Base-by-base conservation (phyloP, 2,888 invertebrate species). In the Acrobasis consociella region DNA sequence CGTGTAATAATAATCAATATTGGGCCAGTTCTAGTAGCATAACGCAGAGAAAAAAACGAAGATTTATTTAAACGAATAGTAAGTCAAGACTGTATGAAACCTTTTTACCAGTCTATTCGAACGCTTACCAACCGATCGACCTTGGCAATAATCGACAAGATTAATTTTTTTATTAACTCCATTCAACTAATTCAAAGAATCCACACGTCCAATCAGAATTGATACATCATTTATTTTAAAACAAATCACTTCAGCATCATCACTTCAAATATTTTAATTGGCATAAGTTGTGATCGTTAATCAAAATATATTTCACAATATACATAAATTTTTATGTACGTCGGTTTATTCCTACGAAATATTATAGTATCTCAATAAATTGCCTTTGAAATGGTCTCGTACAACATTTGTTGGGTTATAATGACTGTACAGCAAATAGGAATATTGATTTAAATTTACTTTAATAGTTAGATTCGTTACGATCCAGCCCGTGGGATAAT, bases 351-450 rank as follows among this genome's bases (percentile, higher is more conserved):
- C 15, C 49, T 38, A 56, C 56, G 2, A 50, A 52, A 60, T 60
- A 51, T 52, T 22, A 51, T 39, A 16, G 37, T 60, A 60, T 51
- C 56, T 22, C 42, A 39, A 38, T 39, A 60, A 60, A 60, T 60
- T 51, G 60, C 51, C 51, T 39, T 52, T 38, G 9, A 8, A 60
- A 60, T 60, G 60, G 38, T 63, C 17, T 52, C 42, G 17, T 65
- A 49, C 56, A 42, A 17, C 60, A 62, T 60, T 65, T 65, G 62
- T 60, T 65, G 58, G 49, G 63, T 58, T 62, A 62, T 65, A 64
- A 62, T 49, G 62, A 58, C 38, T 13, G 22, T 58, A 58, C 39
- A 59, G 56, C 59, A 56, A 64, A 65, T 53, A 63, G 61, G 55
- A 58, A 58, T 58, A 55, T 49, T 58, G 60, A 46, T 62, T 65